These are phyloP conservation scores for Teinopalpus imperialis DNA, from an alignment of 2,888 invertebrate species.

Conservation along the genomic window DNA sequence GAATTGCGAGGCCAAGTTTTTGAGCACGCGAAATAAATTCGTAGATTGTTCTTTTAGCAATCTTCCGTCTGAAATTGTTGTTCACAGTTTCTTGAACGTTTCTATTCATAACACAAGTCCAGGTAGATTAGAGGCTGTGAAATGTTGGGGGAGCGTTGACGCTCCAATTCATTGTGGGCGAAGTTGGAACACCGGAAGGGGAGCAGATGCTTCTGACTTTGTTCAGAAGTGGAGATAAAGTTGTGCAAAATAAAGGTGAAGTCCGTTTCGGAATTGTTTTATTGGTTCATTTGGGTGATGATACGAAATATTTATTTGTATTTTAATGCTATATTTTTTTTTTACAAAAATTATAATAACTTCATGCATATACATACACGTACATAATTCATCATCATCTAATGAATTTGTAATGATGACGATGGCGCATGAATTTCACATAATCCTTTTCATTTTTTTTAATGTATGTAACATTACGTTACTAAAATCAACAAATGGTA, in stretches of 20 bases:
- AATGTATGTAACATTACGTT: too few relatives aligned
- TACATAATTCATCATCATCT: too few relatives aligned
- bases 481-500: too few relatives aligned
- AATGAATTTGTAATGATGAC: too few relatives aligned
- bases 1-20: slow-evolving; percentile 13
- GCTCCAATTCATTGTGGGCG: slow-evolving; percentile 9
- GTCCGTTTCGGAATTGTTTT: slow-evolving; percentile 1
- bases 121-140: slow-evolving; percentile 18
- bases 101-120: slow-evolving; percentile 18
- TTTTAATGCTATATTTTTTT: too few relatives aligned
- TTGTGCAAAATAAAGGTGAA: slow-evolving; percentile 6
- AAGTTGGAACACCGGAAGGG: slow-evolving; percentile 14
- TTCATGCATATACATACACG: too few relatives aligned
- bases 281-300: slow-evolving; percentile 1
- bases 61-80: slow-evolving; percentile 17
- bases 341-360: too few relatives aligned
- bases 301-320: background rate
- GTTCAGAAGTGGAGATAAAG: slow-evolving; percentile 10
- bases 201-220: slow-evolving; percentile 20
- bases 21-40: background rate
- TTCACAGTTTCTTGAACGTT: slow-evolving; percentile 23
- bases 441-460: too few relatives aligned
- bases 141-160: slow-evolving; percentile 10
- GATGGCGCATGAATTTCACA: too few relatives aligned
- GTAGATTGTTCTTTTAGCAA: slow-evolving; percentile 20